These are phyloP conservation scores for Protobothrops mucrosquamatus DNA, from an alignment of 2,113 vertebrate genomes.

Conservation along the genomic window DNA sequence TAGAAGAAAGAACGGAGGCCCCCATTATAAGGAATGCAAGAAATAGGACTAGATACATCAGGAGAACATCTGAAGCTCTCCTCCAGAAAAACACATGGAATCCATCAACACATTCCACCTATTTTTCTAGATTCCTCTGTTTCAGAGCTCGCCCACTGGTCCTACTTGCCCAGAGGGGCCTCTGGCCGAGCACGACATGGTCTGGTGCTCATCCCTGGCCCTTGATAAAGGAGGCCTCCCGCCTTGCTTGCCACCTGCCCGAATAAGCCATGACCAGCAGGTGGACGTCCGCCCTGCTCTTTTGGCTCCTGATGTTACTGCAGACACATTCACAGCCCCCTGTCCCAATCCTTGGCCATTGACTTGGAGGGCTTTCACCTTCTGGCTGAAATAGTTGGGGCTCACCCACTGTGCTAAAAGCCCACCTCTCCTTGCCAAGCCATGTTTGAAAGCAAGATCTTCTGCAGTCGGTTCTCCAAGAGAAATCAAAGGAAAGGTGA, in stretches of 20 bases:
- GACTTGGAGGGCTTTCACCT: neutral
- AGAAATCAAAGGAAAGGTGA: neutral
- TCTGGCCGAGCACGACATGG: neutral
- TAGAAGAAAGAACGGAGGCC: neutral
- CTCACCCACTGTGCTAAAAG: neutral
- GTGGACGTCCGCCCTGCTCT: neutral
- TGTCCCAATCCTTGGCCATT: neutral
- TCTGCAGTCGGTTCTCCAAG: neutral
- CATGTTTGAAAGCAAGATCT: neutral
- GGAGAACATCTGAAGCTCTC: neutral
- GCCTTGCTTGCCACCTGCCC: neutral
- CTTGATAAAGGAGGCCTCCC: neutral
- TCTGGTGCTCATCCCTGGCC: neutral
- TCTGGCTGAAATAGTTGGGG: neutral
- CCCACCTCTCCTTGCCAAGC: neutral
- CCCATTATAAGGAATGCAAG: neutral
- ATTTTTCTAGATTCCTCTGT: neutral
- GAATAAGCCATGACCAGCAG: neutral
- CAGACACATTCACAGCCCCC: neutral
- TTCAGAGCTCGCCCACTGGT: neutral
- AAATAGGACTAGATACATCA: neutral
- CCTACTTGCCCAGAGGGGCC: neutral
- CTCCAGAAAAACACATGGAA: neutral
- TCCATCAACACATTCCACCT: neutral
- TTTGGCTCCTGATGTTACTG: neutral